These are phyloP conservation scores for Agrilus biguttatus DNA, from an alignment of 2,888 invertebrate species.

Conservation along the genomic window DNA sequence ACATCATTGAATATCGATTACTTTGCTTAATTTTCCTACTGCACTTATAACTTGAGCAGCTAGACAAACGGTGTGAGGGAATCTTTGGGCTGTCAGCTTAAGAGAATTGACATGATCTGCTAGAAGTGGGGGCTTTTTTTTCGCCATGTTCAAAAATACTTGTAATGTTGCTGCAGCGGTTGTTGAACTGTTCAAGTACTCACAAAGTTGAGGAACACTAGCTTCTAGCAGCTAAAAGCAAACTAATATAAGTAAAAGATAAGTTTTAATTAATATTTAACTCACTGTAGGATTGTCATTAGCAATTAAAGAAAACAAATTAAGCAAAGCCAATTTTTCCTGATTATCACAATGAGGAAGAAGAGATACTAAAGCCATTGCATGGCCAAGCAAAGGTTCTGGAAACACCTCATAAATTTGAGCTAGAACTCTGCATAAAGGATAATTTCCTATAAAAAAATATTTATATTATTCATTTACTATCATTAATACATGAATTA, in stretches of 20 bases:
- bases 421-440: constrained; percentile 73
- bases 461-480: not conserved
- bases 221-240: constrained; percentile 53
- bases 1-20: constrained; percentile 19
- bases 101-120: constrained; percentile 56
- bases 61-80: constrained; percentile 48
- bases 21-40: constrained; percentile 56
- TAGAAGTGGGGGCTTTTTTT: constrained; percentile 53
- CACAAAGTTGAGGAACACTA: constrained; percentile 68
- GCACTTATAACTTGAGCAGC: constrained; percentile 58
- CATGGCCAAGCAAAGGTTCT: constrained; percentile 72
- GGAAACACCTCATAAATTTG: constrained; percentile 82
- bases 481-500: too few species aligned
- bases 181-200: constrained; percentile 50
- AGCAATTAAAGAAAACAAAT: constrained; percentile 70
- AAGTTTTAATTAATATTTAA: constrained; percentile 7
- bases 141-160: constrained; percentile 62
- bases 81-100: constrained; percentile 49
- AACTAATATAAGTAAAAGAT: constrained; percentile 3
- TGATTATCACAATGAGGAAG: constrained; percentile 72
- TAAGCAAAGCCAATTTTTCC: constrained; percentile 72
- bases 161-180: constrained; percentile 51
- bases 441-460: constrained; percentile 66
- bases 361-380: constrained; percentile 65
- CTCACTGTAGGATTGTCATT: constrained; percentile 61